Conservation (phyloP, 1,140 invertebrate species). For the Dinothrombium tinctorium region DNA sequence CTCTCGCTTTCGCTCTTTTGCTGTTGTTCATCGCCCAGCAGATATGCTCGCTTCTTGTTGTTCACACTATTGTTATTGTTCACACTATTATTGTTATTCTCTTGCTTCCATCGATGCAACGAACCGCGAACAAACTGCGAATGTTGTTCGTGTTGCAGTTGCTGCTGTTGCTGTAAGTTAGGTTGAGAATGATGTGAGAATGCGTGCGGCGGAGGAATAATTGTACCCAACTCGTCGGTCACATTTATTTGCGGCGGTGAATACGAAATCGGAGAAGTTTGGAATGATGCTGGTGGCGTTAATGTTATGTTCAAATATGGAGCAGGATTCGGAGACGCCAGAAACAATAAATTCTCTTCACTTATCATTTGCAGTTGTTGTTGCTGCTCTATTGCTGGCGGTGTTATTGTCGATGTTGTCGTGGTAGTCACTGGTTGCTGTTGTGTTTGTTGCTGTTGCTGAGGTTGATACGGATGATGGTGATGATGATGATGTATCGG, state of each 20-base stretch:
- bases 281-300: constrained; percentile 10
- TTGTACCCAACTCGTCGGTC: constrained; percentile 9
- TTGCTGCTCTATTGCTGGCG: background rate
- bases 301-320: constrained; percentile 6
- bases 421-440: constrained; percentile 4
- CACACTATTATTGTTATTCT: no score
- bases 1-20: no score
- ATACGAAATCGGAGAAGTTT: constrained; percentile 1
- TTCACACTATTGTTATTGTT: no score
- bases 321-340: background rate
- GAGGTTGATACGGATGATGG: no score
- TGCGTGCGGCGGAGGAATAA: constrained; percentile 9
- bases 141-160: no score
- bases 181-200: constrained; percentile 5
- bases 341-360: constrained; percentile 10
- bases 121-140: no score
- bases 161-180: no score
- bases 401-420: constrained; percentile 4
- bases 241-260: constrained; percentile 6
- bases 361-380: constrained; percentile 7
- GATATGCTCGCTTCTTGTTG: no score
- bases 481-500: constrained; percentile 6
- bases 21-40: no score
- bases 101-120: no score
- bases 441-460: no score